A percentile compares a stretch with the other conserved stretches of the same genome.
Evolutionary conservation across 2,113 vertebrate species (phyloP).

Genomic region (Aspidoscelis tigris): DNA sequence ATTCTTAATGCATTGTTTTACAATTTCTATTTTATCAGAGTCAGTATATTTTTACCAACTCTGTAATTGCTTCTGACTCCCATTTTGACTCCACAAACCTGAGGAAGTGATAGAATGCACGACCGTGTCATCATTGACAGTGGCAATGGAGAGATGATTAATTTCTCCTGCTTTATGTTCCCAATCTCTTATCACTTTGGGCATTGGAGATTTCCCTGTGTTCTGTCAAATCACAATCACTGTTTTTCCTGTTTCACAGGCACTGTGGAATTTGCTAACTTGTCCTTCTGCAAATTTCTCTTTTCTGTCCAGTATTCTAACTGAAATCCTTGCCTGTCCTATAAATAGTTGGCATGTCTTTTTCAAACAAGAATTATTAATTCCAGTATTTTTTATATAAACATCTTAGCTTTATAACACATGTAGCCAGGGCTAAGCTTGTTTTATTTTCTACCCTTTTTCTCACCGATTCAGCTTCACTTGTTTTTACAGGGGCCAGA

Average conservation of each 20-base stretch:
- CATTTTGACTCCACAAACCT: too few species aligned
- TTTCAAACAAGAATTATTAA: constrained; percentile 44
- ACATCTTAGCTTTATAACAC: constrained; percentile 63
- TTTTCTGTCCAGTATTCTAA: constrained; percentile 9
- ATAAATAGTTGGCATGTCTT: constrained; percentile 20
- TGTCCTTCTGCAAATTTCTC: neutral
- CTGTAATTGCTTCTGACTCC: too few species aligned
- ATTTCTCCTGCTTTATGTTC: neutral
- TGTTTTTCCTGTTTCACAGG: constrained; percentile 20
- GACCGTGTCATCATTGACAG: too few species aligned
- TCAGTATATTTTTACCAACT: too few species aligned
- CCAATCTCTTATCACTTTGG: neutral
- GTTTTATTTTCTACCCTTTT: constrained; percentile 69
- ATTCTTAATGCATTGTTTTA: too few species aligned
- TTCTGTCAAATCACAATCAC: neutral
- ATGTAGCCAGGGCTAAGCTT: constrained; percentile 40
- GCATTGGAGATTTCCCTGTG: neutral
- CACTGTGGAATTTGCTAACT: neutral
- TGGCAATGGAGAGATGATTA: neutral
- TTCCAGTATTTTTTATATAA: constrained; percentile 66
- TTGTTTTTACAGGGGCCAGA: constrained; percentile 73
- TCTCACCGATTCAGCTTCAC: constrained; percentile 68
- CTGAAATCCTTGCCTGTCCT: constrained; percentile 1
- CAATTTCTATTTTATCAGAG: too few species aligned
- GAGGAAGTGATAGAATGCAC: too few species aligned